Conservation (phyloP, 1,140 invertebrate species). For the Danaus melanippus region DNA sequence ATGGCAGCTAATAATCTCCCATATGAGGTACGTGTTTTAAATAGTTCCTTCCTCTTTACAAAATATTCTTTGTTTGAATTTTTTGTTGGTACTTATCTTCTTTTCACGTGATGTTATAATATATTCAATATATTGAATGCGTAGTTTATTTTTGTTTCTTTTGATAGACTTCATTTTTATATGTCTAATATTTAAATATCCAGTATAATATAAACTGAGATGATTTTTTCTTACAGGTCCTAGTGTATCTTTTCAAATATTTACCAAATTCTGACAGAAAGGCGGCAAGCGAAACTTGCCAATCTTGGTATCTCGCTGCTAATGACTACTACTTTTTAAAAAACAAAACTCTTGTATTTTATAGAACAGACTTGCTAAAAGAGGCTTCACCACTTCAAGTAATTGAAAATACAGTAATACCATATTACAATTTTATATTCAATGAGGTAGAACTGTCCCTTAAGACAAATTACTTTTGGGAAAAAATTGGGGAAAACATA, state of each 20-base stretch:
- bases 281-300: constrained; percentile 74
- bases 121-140: constrained; percentile 2
- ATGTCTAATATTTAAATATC: neutral
- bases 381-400: constrained; percentile 56
- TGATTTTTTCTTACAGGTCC: constrained; percentile 66
- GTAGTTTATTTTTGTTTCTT: neutral
- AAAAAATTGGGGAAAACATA: constrained; percentile 59
- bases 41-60: constrained; percentile 17
- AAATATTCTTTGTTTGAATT: constrained; percentile 46
- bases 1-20: constrained; percentile 39
- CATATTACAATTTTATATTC: constrained; percentile 73
- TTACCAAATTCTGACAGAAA: constrained; percentile 74
- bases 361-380: constrained; percentile 68
- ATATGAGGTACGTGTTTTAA: constrained; percentile 42
- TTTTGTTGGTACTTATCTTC: constrained; percentile 27
- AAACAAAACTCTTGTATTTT: constrained; percentile 70
- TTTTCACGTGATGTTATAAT: constrained; percentile 57
- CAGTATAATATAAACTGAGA: neutral
- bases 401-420: constrained; percentile 64
- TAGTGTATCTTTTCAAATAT: constrained; percentile 76
- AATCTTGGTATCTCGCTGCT: constrained; percentile 74
- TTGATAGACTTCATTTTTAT: neutral
- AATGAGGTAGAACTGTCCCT: constrained; percentile 74
- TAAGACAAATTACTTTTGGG: constrained; percentile 66
- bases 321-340: constrained; percentile 72